Conservation (phyloP, 1,140 invertebrate species). For the Hylyphantes graminicola region DNA sequence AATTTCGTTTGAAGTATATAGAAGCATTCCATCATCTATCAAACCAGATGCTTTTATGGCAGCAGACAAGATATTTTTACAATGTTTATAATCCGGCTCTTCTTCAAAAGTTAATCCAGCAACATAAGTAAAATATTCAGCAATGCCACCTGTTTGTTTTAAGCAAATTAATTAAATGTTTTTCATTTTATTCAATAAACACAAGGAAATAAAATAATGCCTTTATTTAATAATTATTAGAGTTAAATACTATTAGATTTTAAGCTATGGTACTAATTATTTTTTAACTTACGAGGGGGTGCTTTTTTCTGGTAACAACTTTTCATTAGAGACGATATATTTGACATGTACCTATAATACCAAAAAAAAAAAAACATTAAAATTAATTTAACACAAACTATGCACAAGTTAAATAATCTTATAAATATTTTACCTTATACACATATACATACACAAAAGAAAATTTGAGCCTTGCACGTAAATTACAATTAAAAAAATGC, state of each 20-base stretch:
- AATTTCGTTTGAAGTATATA: constrained; percentile 63
- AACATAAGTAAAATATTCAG: constrained; percentile 77
- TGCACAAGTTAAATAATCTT: no score
- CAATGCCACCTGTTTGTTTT: constrained; percentile 37
- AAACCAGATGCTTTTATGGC: constrained; percentile 68
- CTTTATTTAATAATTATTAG: no score
- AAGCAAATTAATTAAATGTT: constrained; percentile 13
- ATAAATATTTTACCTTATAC: no score
- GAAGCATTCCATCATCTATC: constrained; percentile 65
- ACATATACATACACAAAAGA: no score
- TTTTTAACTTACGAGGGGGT: constrained; percentile 29
- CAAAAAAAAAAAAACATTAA: neutral
- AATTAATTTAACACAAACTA: neutral
- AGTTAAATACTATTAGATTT: no score
- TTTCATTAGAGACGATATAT: constrained; percentile 53
- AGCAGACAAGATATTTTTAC: constrained; percentile 50
- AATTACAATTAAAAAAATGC: no score
- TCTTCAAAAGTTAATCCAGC: constrained; percentile 78
- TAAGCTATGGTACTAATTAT: no score
- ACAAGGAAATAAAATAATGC: no score
- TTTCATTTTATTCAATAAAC: constrained; percentile 3
- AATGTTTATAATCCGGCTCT: constrained; percentile 77
- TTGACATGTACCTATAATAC: constrained; percentile 49
- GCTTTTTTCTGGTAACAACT: constrained; percentile 42
- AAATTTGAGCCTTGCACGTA: no score